phyloP scores from a whole-genome alignment of 2,888 invertebrate genomes.

The Xestia xanthographa region DNA sequence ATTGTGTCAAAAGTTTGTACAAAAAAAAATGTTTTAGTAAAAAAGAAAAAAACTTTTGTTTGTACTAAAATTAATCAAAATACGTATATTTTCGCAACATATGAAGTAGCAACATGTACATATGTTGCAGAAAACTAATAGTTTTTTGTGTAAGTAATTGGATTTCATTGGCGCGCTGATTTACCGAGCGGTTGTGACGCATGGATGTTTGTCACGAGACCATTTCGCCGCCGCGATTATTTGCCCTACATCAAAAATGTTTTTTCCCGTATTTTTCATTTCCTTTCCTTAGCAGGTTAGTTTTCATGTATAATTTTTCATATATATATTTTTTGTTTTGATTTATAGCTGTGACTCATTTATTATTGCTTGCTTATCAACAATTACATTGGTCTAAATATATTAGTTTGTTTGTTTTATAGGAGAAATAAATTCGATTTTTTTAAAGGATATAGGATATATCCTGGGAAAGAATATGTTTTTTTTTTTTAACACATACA shows the following conservation, averaged over 20 bases:
- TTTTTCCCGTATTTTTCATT: slow-evolving; percentile 67
- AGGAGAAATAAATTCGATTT: not conserved
- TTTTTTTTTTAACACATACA: too few relatives aligned
- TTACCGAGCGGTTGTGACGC: slow-evolving; percentile 84
- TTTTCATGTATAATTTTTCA: slow-evolving; percentile 38
- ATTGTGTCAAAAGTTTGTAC: too few relatives aligned
- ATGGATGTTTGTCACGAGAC: slow-evolving; percentile 90
- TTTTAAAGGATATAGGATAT: too few relatives aligned
- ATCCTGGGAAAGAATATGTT: too few relatives aligned
- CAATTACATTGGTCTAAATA: not conserved
- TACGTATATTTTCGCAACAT: slow-evolving; percentile 23
- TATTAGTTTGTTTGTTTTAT: not conserved
- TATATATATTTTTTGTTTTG: slow-evolving; percentile 6
- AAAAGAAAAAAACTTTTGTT: not conserved
- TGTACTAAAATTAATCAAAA: slow-evolving; percentile 6
- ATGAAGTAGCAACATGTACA: slow-evolving; percentile 48
- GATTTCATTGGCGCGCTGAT: slow-evolving; percentile 86
- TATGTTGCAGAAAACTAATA: slow-evolving; percentile 76
- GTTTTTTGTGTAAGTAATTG: slow-evolving; percentile 89
- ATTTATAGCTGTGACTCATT: not conserved
- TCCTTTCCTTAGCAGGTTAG: slow-evolving; percentile 33
- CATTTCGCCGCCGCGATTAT: slow-evolving; percentile 84
- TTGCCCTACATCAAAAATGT: slow-evolving; percentile 69
- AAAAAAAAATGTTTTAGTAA: too few relatives aligned
- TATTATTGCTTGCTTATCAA: not conserved